Evolutionary conservation across 2,113 vertebrate species (phyloP).

Genomic region (Orthonyx spaldingii): DNA sequence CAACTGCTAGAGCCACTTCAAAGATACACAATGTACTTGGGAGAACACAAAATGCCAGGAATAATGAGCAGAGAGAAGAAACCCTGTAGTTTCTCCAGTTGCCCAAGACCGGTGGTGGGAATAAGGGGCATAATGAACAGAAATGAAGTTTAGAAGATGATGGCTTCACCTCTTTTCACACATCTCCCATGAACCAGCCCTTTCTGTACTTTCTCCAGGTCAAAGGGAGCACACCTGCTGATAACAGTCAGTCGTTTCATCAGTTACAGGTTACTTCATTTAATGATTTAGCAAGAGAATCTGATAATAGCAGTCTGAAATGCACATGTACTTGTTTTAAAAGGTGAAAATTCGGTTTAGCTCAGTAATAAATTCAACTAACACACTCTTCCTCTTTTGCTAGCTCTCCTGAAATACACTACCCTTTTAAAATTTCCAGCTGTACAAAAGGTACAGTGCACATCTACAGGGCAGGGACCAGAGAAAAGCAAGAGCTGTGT

Average conservation of each 20-base stretch:
- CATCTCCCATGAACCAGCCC: not conserved
- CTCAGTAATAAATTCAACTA: not conserved
- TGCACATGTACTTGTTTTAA: not conserved
- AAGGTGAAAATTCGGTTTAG: not conserved
- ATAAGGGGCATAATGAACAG: not conserved
- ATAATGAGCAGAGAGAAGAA: not conserved
- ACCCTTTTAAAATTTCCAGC: not conserved
- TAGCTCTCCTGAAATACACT: not conserved
- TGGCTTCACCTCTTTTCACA: not conserved
- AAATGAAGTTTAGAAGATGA: not conserved
- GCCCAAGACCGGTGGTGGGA: not conserved
- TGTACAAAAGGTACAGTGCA: not conserved
- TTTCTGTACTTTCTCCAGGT: not conserved
- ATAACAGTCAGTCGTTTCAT: not conserved
- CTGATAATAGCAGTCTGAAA: not conserved
- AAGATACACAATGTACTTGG: not conserved
- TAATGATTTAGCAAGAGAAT: not conserved
- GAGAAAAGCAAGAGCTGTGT: not conserved
- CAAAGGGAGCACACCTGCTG: not conserved
- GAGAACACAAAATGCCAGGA: not conserved
- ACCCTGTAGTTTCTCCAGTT: not conserved
- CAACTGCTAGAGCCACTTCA: not conserved
- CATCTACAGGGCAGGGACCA: not conserved
- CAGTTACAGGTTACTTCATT: not conserved
- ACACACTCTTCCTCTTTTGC: not conserved